A percentile compares a stretch with the other conserved stretches of the same genome.
Conservation (phyloP, 2,888 invertebrate genomes). For the Chloroclysta siterata region DNA sequence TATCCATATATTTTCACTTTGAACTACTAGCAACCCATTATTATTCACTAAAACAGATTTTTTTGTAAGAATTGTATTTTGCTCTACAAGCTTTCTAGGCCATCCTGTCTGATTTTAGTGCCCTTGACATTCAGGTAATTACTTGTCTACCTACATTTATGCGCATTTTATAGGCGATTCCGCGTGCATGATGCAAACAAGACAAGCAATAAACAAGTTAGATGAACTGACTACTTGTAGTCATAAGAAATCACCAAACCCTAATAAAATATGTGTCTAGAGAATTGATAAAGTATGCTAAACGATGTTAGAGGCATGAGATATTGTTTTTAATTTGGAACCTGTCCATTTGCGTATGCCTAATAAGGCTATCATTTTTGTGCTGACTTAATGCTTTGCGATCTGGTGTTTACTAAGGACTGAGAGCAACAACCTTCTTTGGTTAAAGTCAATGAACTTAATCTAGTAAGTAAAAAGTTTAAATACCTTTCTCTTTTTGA, state of each 20-base stretch:
- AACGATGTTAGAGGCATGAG: neutral
- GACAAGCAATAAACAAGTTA: constrained; percentile 1
- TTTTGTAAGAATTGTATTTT: neutral
- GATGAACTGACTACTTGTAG: neutral
- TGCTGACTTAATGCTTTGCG: neutral
- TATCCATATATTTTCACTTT: too few relatives aligned
- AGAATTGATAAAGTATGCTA: neutral
- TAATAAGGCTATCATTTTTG: constrained; percentile 1
- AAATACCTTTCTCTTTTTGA: neutral
- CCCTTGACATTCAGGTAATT: constrained; percentile 20
- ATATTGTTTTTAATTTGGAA: neutral
- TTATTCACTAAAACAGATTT: too few relatives aligned
- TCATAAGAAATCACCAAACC: neutral
- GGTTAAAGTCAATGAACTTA: constrained; percentile 21
- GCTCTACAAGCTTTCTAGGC: constrained; percentile 1
- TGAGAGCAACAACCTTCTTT: constrained; percentile 21
- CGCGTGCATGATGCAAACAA: neutral
- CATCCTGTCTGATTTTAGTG: constrained; percentile 11
- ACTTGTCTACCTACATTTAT: neutral
- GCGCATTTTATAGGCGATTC: constrained; percentile 4
- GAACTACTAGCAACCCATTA: too few relatives aligned
- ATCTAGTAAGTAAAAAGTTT: neutral
- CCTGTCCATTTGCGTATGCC: neutral
- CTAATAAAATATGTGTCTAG: neutral
- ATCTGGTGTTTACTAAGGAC: constrained; percentile 20